Conservation (phyloP, 2,888 invertebrate species). For the Sarcophaga carnaria region DNA sequence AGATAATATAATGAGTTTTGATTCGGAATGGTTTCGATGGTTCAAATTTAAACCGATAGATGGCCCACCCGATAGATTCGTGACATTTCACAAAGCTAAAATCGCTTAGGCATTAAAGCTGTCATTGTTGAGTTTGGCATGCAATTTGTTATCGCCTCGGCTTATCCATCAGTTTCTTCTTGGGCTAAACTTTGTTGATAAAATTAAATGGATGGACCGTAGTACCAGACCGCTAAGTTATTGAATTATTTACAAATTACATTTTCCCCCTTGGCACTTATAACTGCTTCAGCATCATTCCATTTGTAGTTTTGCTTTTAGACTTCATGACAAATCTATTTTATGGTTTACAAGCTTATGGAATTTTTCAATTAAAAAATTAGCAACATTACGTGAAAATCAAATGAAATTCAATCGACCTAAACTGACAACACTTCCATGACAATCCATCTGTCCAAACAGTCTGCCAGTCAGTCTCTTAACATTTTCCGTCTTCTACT, state of each 20-base stretch:
- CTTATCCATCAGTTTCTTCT: background rate
- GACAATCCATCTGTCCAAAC: background rate
- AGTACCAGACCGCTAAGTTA: no score
- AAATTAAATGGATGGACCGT: no score
- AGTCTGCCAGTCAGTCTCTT: background rate
- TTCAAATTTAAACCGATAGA: no score
- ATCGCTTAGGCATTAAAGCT: no score
- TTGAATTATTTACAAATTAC: no score
- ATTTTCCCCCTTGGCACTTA: background rate
- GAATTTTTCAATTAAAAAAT: background rate
- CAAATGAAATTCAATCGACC: background rate
- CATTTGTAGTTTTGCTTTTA: background rate
- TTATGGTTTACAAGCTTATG: background rate
- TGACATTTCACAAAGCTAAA: no score
- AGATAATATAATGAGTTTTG: no score
- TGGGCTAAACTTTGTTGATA: background rate
- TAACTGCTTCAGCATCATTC: background rate
- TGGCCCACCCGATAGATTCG: no score
- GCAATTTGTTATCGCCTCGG: no score
- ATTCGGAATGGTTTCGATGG: no score
- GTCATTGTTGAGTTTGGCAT: no score
- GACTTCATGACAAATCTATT: background rate
- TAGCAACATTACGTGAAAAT: background rate
- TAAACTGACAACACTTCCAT: background rate
- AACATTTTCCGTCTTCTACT: background rate